Evolutionary conservation across 1,140 invertebrate species (phyloP).

Genomic region (Hesperophylax magnus): DNA sequence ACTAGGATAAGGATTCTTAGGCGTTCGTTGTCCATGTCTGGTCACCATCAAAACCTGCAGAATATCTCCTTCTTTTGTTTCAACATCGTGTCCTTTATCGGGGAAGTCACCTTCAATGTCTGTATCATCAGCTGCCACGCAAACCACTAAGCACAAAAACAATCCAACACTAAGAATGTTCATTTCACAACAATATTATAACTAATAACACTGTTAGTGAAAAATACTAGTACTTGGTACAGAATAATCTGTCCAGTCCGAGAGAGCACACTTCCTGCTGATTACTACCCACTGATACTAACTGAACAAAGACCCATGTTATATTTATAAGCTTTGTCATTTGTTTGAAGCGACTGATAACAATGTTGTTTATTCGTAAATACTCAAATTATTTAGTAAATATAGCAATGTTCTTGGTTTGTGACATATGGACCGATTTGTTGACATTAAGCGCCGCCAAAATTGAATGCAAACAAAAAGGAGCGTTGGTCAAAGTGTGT

Average conservation of each 20-base stretch:
- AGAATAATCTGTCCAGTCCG: background rate
- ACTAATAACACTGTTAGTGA: background rate
- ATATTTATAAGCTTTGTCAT: background rate
- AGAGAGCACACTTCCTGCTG: background rate
- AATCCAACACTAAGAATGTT: background rate
- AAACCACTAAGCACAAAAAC: background rate
- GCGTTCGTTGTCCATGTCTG: slow-evolving; percentile 53
- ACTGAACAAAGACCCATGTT: background rate
- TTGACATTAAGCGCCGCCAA: too few relatives aligned
- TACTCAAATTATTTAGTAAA: too few relatives aligned
- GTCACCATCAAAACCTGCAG: slow-evolving; percentile 53
- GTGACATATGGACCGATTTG: too few relatives aligned
- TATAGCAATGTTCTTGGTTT: too few relatives aligned
- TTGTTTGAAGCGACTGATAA: slow-evolving; percentile 12
- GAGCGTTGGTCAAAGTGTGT: too few relatives aligned
- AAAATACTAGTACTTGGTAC: background rate
- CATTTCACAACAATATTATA: background rate
- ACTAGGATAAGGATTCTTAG: slow-evolving; percentile 43
- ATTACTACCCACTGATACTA: too few relatives aligned
- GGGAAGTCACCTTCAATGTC: background rate
- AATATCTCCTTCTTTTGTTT: background rate
- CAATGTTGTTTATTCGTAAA: background rate
- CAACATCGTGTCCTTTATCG: background rate
- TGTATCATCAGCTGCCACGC: background rate
- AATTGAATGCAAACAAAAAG: too few relatives aligned